These are phyloP conservation scores for Tachycineta bicolor DNA, from an alignment of 2,113 vertebrate species.

Conservation along the genomic window DNA sequence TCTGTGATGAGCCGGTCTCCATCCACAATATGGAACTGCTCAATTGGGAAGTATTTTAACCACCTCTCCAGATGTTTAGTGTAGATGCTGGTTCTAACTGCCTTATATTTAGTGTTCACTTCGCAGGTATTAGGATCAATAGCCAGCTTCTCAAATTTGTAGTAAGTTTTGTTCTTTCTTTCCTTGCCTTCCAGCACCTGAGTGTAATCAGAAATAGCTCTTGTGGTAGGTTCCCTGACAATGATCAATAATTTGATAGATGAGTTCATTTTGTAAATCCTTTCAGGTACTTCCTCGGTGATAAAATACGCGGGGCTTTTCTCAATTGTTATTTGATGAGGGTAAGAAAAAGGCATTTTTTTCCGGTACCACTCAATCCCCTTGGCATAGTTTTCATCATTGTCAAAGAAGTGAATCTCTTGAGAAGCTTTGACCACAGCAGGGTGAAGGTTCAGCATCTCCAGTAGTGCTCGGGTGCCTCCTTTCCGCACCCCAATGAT, in stretches of 20 bases:
- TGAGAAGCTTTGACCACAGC: slow-evolving; percentile 96
- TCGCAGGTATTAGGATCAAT: slow-evolving; percentile 89
- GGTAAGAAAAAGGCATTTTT: slow-evolving; percentile 97
- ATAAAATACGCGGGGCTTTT: slow-evolving; percentile 97
- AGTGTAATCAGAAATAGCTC: slow-evolving; percentile 96
- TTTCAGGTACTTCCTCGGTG: slow-evolving; percentile 94
- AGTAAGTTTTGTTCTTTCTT: slow-evolving; percentile 95
- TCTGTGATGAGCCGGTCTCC: slow-evolving; percentile 93
- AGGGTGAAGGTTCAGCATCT: slow-evolving; percentile 96
- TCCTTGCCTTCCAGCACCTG: slow-evolving; percentile 96
- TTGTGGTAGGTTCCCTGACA: slow-evolving; percentile 93
- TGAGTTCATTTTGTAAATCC: slow-evolving; percentile 98
- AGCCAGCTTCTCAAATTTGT: slow-evolving; percentile 94
- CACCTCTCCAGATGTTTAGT: slow-evolving; percentile 95
- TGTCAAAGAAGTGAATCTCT: slow-evolving; percentile 98
- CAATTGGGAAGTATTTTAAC: slow-evolving; percentile 93
- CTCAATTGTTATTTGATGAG: slow-evolving; percentile 95
- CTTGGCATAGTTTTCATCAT: slow-evolving; percentile 91
- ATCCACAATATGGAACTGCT: slow-evolving; percentile 94
- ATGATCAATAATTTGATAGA: slow-evolving; percentile 95
- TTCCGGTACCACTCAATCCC: slow-evolving; percentile 94
- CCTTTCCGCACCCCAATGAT: slow-evolving; percentile 96
- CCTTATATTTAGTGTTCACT: slow-evolving; percentile 97
- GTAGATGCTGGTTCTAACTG: slow-evolving; percentile 95
- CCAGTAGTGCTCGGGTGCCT: slow-evolving; percentile 91